Evolutionary conservation across 2,888 invertebrate genomes (phyloP).

Genomic region (Ophion costatus): DNA sequence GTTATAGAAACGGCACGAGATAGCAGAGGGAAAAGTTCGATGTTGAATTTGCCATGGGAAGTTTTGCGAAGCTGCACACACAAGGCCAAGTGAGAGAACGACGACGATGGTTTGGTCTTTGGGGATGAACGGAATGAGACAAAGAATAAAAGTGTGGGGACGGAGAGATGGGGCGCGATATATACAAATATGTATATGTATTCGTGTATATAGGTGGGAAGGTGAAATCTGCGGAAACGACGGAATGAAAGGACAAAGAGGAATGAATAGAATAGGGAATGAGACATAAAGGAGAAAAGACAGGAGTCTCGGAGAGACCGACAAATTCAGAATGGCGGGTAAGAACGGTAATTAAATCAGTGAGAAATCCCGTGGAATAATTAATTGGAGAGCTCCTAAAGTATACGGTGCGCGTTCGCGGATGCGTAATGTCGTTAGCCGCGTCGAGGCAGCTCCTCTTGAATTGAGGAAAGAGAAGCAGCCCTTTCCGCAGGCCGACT

Average conservation of each 20-base stretch:
- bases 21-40: conserved; percentile 46
- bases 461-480: conserved; percentile 61
- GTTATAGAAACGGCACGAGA: conserved; percentile 51
- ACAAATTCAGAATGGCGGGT: conserved; percentile 65
- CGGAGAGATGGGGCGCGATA: not conserved
- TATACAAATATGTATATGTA: not conserved
- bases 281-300: conserved; percentile 59
- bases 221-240: conserved; percentile 42
- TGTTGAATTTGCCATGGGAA: conserved; percentile 39
- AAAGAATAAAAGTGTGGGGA: conserved; percentile 44
- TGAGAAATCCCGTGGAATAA: conserved; percentile 80
- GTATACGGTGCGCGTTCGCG: conserved; percentile 78
- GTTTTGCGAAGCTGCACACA: conserved; percentile 43
- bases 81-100: conserved; percentile 28
- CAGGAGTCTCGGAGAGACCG: conserved; percentile 53
- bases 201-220: not conserved
- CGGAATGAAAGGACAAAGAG: conserved; percentile 59
- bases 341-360: conserved; percentile 80
- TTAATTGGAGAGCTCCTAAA: conserved; percentile 80
- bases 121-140: conserved; percentile 17
- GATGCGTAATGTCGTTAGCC: conserved; percentile 78
- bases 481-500: not conserved
- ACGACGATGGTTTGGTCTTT: conserved; percentile 44
- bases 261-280: conserved; percentile 48
- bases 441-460: conserved; percentile 65